phyloP scores from a whole-genome alignment of 2,797 vertebrate species.

The Rhinophrynus dorsalis region DNA sequence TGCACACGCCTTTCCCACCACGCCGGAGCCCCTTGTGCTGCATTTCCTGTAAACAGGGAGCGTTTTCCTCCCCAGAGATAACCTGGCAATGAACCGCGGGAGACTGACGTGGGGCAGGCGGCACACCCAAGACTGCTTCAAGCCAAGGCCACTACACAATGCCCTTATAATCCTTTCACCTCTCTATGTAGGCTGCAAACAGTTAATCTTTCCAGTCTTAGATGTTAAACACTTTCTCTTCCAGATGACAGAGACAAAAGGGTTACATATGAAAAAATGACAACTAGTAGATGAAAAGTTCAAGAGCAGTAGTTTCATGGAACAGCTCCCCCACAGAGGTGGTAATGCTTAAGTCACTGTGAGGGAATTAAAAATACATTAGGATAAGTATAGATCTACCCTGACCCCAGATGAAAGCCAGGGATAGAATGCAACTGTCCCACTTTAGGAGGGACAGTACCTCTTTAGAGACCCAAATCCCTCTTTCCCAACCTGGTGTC shows the following conservation, averaged over 20 bases:
- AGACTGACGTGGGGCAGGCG: constrained; percentile 67
- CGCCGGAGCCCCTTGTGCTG: constrained; percentile 69
- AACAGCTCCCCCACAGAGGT: not conserved
- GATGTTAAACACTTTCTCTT: too few species aligned
- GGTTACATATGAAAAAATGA: constrained; percentile 5
- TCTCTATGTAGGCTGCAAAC: not conserved
- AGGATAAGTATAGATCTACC: too few species aligned
- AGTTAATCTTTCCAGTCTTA: not conserved
- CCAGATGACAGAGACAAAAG: not conserved
- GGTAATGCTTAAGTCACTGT: too few species aligned
- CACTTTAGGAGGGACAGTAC: too few species aligned
- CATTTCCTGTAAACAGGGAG: constrained; percentile 96
- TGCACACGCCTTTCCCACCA: constrained; percentile 36
- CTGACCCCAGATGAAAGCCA: too few species aligned
- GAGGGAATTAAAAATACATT: too few species aligned
- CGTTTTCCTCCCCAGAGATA: constrained; percentile 84
- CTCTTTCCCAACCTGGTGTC: too few species aligned
- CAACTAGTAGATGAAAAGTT: not conserved
- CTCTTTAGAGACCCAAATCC: too few species aligned
- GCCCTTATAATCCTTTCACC: constrained; percentile 22
- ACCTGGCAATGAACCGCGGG: constrained; percentile 80
- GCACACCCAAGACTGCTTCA: constrained; percentile 59
- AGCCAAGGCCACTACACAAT: constrained; percentile 19
- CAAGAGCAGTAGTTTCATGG: not conserved
- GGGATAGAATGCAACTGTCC: too few species aligned